Conservation (phyloP, 2,797 vertebrate genomes). For the Lates japonicus region DNA sequence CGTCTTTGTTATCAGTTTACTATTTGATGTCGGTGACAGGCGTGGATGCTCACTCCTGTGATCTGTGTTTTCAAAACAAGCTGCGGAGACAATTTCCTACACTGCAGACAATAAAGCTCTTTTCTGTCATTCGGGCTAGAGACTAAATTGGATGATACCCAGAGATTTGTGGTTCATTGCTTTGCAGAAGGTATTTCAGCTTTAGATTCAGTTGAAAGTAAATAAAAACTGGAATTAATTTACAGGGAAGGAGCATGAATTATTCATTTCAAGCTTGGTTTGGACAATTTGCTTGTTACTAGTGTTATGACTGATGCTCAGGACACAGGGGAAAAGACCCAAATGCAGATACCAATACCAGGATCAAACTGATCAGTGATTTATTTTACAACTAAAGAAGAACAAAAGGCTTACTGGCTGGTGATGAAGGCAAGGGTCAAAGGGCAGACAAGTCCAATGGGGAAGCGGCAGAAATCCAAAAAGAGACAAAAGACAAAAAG, state of each 20-base stretch:
- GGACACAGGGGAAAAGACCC: no score
- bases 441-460: no score
- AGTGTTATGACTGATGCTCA: no score
- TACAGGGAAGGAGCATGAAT: constrained; percentile 34
- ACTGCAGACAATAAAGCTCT: constrained; percentile 29
- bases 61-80: constrained; percentile 40
- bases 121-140: constrained; percentile 26
- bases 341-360: no score
- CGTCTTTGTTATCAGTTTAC: constrained; percentile 18
- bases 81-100: constrained; percentile 22
- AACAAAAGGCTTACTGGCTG: no score
- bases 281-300: constrained; percentile 1
- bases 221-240: constrained; percentile 33
- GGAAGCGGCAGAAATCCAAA: no score
- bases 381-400: no score
- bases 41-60: constrained; percentile 37
- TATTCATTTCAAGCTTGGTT: constrained; percentile 4
- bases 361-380: no score
- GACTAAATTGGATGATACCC: constrained; percentile 24
- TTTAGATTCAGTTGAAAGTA: constrained; percentile 18
- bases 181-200: constrained; percentile 17
- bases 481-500: no score
- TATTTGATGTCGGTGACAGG: constrained; percentile 45
- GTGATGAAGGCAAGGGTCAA: no score
- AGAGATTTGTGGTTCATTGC: constrained; percentile 14